phyloP scores from a whole-genome alignment of 2,113 vertebrate genomes.

The Dipodomys ordii region DNA sequence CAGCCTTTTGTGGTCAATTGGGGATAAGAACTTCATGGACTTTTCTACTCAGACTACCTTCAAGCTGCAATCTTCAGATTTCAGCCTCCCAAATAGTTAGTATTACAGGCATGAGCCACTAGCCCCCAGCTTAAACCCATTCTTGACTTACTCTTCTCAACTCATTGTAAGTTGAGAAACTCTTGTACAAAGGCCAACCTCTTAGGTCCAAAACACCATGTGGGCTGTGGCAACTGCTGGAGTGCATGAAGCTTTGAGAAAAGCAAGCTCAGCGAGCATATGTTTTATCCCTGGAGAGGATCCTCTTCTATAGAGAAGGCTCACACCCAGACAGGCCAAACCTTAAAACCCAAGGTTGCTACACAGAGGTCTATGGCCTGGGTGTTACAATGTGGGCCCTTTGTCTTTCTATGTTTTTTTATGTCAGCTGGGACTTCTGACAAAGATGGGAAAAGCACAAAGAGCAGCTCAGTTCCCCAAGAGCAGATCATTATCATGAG shows the following conservation, averaged over 20 bases:
- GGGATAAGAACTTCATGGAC: no score
- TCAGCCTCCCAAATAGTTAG: no score
- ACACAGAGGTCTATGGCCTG: neutral
- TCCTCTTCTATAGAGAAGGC: neutral
- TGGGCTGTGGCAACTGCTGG: neutral
- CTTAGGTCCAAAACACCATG: neutral
- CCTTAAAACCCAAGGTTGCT: neutral
- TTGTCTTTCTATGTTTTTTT: neutral
- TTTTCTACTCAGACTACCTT: no score
- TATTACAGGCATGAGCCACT: no score
- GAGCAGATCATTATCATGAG: neutral
- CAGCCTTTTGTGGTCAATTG: no score
- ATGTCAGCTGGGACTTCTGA: neutral
- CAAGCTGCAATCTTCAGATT: no score
- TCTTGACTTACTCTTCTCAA: no score
- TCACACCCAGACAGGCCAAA: neutral
- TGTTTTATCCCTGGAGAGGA: neutral
- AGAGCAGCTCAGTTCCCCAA: neutral
- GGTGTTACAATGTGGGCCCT: neutral
- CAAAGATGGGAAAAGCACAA: neutral
- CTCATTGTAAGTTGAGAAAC: neutral
- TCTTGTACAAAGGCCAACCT: neutral
- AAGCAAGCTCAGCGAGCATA: neutral
- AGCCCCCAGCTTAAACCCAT: no score
- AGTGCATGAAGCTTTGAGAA: neutral